phyloP scores from a whole-genome alignment of 2,797 vertebrate species.

The Harpia harpyja region DNA sequence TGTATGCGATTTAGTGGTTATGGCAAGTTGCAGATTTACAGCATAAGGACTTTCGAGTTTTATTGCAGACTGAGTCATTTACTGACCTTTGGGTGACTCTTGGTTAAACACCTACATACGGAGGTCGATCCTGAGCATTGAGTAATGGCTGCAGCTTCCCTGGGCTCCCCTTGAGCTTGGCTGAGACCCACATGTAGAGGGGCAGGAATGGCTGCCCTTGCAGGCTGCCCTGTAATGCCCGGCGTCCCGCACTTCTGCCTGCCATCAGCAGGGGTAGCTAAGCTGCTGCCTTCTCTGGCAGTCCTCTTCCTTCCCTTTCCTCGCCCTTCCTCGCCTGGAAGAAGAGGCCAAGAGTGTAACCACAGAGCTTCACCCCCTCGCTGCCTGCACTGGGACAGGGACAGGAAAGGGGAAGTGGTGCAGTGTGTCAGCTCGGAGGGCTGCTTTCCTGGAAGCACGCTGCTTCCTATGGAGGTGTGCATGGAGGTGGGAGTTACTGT shows the following conservation, averaged over 20 bases:
- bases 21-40: background rate
- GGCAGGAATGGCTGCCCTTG: background rate
- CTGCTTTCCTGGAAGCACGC: background rate
- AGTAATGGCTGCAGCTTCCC: background rate
- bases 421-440: background rate
- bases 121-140: background rate
- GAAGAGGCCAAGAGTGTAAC: background rate
- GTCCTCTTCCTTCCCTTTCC: background rate
- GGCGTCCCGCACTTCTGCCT: background rate
- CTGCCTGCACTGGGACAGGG: background rate
- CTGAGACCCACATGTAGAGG: background rate
- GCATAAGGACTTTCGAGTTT: background rate
- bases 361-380: background rate
- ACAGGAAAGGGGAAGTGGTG: constrained; percentile 15
- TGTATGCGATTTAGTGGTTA: background rate
- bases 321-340: background rate
- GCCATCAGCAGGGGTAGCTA: constrained; percentile 14
- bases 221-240: accelerated
- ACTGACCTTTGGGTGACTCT: background rate
- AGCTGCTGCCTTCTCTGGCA: background rate
- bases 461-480: background rate
- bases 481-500: background rate
- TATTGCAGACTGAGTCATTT: background rate
- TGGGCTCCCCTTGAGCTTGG: background rate
- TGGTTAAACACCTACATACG: background rate